Evolutionary conservation across 1,140 invertebrate genomes (phyloP), one percentile per base, ranked within the genome.

Genomic region (Samia ricini): DNA sequence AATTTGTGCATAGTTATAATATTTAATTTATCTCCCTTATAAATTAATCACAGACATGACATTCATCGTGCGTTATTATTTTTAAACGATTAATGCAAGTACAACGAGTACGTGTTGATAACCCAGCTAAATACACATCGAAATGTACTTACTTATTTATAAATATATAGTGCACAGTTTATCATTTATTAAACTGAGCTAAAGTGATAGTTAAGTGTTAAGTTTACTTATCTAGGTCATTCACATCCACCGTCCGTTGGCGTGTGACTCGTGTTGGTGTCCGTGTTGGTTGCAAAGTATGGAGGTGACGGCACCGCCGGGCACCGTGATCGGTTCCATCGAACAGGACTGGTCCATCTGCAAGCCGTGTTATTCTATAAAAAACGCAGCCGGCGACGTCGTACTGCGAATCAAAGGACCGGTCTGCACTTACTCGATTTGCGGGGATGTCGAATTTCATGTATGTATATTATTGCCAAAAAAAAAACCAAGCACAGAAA

Each of bases 211-310:
- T 42, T 15, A 15, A 15, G 33, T 22, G 5, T 0, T 23, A n/a
- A 22, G 50, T 23, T 52, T 52, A 52, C 8, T 72, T 79, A n/a
- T n/a, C 62, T 68, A 91, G 90, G 92, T 93, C 8, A 96, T 97
- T 66, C 95, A 96, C 76, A 83, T 94, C 85, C 90, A 94, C 68
- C 92, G 96, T 33, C 95, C 95, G 1, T 87, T 97, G 15, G 93
- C 95, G 12, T 97, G 96, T 83, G 92, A 93, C 64, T 92, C 93
- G 3, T 97, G 96, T 77, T 95, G 93, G 74, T 97, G 94, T 75
- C 96, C 96, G 4, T 97, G 96, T 85, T 98, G 96, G 87, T 90
- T 97, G 69, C 96, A 98, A 91, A 95, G 95, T 74, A 93, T 96
- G 91, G 95, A 96, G 76, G 94, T 96, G 6, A 92, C 92, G 0